These are phyloP conservation scores for Anoplius nigerrimus DNA, from an alignment of 2,888 invertebrate species.

Conservation along the genomic window DNA sequence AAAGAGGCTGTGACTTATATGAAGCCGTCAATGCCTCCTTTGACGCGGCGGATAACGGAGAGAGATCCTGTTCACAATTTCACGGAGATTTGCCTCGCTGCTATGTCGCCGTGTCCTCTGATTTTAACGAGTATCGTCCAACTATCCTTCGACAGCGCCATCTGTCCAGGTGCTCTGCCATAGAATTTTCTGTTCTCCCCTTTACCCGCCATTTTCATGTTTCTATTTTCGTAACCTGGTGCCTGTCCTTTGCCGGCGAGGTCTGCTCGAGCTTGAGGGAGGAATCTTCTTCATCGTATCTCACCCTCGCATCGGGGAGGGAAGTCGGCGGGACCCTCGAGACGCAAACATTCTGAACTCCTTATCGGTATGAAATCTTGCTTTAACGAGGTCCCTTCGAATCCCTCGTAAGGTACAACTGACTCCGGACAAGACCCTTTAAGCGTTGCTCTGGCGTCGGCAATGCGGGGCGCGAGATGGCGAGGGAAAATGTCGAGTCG, in stretches of 20 bases:
- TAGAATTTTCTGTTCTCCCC: neutral
- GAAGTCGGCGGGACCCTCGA: neutral
- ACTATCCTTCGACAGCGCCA: neutral
- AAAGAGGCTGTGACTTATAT: constrained; percentile 13
- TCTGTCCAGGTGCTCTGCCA: too few species aligned
- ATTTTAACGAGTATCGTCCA: constrained; percentile 37
- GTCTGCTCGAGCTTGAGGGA: neutral
- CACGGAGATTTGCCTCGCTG: constrained; percentile 29
- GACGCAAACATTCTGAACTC: constrained; percentile 25
- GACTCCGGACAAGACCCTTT: neutral
- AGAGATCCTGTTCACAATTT: constrained; percentile 32
- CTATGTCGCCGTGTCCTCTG: constrained; percentile 20
- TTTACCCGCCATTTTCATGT: too few species aligned
- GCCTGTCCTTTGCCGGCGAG: too few species aligned
- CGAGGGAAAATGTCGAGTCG: too few species aligned
- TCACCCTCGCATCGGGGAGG: neutral
- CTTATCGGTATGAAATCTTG: constrained; percentile 27
- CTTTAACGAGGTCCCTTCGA: constrained; percentile 24
- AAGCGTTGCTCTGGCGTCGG: neutral
- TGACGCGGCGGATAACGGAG: constrained; percentile 12
- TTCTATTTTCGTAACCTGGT: too few species aligned
- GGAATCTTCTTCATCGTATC: neutral
- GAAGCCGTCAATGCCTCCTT: constrained; percentile 16
- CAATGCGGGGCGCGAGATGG: neutral
- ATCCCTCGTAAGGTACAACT: neutral